Evolutionary conservation across 2,113 vertebrate species (phyloP).

Genomic region (Epinephelus fuscoguttatus): DNA sequence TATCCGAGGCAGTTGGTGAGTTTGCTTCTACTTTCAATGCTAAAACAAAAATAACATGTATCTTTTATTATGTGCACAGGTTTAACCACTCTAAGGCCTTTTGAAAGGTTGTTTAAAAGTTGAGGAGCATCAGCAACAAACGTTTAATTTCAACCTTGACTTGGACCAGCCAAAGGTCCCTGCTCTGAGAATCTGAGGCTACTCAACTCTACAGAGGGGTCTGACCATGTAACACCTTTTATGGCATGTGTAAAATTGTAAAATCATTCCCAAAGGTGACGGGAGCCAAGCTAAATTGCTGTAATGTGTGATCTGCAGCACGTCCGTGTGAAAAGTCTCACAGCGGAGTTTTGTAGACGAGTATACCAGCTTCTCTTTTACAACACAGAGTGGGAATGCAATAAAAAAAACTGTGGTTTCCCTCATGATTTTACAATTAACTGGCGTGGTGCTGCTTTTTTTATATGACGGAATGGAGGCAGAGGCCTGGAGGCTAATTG

Average conservation of each 20-base stretch:
- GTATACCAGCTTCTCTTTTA: background rate
- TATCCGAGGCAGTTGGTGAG: constrained; percentile 97
- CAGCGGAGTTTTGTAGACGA: background rate
- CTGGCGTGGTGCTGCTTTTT: background rate
- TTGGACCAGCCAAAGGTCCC: background rate
- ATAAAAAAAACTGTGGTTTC: background rate
- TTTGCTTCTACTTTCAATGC: constrained; percentile 11
- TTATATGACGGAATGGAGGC: background rate
- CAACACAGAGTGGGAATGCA: background rate
- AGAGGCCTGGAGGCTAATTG: constrained; percentile 2
- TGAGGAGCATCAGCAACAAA: background rate
- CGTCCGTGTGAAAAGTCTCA: background rate
- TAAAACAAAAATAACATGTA: background rate
- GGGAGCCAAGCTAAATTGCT: background rate
- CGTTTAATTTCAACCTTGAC: background rate
- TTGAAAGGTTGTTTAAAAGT: background rate
- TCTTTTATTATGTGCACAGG: background rate
- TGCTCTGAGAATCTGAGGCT: background rate
- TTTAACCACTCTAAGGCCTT: background rate
- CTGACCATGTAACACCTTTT: background rate
- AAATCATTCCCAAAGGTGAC: background rate
- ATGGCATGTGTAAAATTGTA: background rate
- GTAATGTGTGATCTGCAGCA: background rate
- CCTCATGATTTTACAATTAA: constrained; percentile 1
- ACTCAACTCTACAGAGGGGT: background rate